These are phyloP conservation scores for Lobophora halterata DNA, from an alignment of 2,888 invertebrate genomes.

Conservation along the genomic window DNA sequence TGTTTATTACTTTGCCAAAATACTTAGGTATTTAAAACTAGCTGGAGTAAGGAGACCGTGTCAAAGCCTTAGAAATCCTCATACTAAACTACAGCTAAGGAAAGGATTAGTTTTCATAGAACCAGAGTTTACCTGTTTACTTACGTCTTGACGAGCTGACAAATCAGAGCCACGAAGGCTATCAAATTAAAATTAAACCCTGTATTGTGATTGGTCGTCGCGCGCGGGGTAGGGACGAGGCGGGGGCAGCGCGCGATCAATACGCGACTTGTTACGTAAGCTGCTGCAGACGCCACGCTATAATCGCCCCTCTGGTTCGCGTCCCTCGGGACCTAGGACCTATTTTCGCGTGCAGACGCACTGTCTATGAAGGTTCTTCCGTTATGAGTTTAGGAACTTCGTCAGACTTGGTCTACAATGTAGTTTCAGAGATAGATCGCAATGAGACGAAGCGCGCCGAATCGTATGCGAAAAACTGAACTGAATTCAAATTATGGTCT, in stretches of 20 bases:
- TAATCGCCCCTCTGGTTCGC: slow-evolving; percentile 31
- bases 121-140: slow-evolving; percentile 34
- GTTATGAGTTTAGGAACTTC: slow-evolving; percentile 34
- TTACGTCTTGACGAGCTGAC: slow-evolving; percentile 53
- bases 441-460: no score
- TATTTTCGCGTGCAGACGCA: slow-evolving; percentile 27
- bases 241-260: slow-evolving; percentile 58
- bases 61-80: neutral
- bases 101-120: slow-evolving; percentile 2
- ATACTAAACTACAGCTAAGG: neutral
- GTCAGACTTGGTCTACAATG: slow-evolving; percentile 36
- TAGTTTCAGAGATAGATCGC: slow-evolving; percentile 34
- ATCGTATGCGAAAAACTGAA: no score
- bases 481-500: no score
- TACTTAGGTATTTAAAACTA: no score
- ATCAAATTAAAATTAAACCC: slow-evolving; percentile 75
- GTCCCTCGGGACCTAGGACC: slow-evolving; percentile 20
- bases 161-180: slow-evolving; percentile 61
- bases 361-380: slow-evolving; percentile 33
- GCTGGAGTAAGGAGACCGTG: no score
- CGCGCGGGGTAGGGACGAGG: slow-evolving; percentile 34
- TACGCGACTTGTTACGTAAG: slow-evolving; percentile 68
- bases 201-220: slow-evolving; percentile 56
- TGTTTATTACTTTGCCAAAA: no score
- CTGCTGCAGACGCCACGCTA: slow-evolving; percentile 32